Percentiles rank a stretch among this genome's conserved stretches.
Evolutionary conservation across 2,113 vertebrate genomes (phyloP).

Genomic region (Capricornis sumatraensis): DNA sequence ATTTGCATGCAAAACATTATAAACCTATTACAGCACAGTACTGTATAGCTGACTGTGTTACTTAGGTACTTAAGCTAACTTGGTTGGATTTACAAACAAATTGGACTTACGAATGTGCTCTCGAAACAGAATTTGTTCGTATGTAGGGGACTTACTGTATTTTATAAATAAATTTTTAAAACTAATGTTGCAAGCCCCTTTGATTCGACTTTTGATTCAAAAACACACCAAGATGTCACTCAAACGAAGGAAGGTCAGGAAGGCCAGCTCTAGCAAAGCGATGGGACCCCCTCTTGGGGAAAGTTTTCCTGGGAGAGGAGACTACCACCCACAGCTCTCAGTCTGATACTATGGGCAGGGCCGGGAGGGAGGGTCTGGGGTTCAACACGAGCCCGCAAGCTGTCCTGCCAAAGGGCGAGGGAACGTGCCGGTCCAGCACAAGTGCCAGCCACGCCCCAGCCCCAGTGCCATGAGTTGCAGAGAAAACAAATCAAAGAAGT

Average conservation of each 20-base stretch:
- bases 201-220: neutral
- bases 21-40: neutral
- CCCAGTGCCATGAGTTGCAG: fast-evolving
- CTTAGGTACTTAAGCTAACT: neutral
- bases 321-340: neutral
- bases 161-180: neutral
- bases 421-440: fast-evolving
- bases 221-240: neutral
- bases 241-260: neutral
- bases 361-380: neutral
- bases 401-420: neutral
- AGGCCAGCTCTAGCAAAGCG: neutral
- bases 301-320: neutral
- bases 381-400: fast-evolving
- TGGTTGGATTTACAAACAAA: neutral
- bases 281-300: neutral
- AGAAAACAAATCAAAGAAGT: neutral
- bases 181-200: neutral
- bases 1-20: neutral
- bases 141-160: neutral
- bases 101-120: neutral
- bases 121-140: neutral
- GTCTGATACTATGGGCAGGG: fast-evolving
- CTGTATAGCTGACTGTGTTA: neutral
- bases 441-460: neutral